phyloP scores from a whole-genome alignment of 2,888 invertebrate genomes.

The Chydorus sphaericus region DNA sequence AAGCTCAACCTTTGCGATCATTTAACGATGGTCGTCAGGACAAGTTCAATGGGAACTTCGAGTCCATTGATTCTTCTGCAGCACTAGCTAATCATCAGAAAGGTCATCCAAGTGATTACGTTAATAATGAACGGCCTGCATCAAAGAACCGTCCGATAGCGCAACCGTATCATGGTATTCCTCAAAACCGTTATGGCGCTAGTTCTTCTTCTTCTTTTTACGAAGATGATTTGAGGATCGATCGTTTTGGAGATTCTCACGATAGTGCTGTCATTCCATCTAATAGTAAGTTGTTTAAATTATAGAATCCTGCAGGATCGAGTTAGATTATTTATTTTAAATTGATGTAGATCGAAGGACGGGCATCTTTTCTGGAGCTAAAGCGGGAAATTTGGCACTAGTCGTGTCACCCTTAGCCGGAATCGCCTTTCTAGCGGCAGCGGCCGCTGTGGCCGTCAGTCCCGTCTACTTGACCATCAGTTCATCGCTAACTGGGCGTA shows the following conservation, averaged over 20 bases:
- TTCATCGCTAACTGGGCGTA: constrained; percentile 11
- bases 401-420: constrained; percentile 16
- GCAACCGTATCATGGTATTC: too few relatives aligned
- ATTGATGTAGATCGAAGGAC: not conserved
- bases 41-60: constrained; percentile 10
- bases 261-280: too few relatives aligned
- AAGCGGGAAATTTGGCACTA: constrained; percentile 11
- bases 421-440: constrained; percentile 16
- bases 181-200: too few relatives aligned
- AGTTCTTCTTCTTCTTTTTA: too few relatives aligned
- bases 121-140: too few relatives aligned
- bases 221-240: too few relatives aligned
- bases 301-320: not conserved
- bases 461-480: constrained; percentile 14
- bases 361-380: not conserved
- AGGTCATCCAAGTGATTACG: too few relatives aligned
- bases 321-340: not conserved
- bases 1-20: not conserved
- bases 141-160: too few relatives aligned
- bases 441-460: constrained; percentile 16
- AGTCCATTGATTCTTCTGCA: too few relatives aligned
- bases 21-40: not conserved
- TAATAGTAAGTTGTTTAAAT: not conserved
- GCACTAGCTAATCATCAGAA: too few relatives aligned
- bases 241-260: too few relatives aligned